Percentiles rank a stretch among this genome's conserved stretches.
Conservation (phyloP, 2,888 invertebrate species). For the Onthophagus sagittarius region DNA sequence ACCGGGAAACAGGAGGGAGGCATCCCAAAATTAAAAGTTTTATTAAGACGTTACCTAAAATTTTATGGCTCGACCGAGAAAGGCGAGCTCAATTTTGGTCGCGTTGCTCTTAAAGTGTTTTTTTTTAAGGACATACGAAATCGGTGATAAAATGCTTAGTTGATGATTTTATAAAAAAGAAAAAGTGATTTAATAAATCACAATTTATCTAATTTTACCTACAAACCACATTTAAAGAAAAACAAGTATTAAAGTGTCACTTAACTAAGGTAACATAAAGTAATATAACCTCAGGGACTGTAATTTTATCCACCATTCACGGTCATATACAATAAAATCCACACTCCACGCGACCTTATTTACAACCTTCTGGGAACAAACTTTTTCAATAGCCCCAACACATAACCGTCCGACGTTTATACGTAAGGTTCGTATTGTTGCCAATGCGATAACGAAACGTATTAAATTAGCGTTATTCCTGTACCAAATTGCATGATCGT, state of each 20-base stretch:
- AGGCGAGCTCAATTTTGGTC: neutral
- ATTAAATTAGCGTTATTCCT: neutral
- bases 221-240: neutral
- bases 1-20: neutral
- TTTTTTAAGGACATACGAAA: neutral
- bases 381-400: neutral
- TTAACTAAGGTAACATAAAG: neutral
- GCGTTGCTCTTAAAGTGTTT: neutral
- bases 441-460: neutral
- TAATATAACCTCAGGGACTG: neutral
- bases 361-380: neutral
- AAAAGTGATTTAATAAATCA: neutral
- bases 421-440: neutral
- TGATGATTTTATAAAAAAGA: too few relatives aligned
- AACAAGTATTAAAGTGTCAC: neutral
- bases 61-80: neutral
- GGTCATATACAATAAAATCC: neutral
- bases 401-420: neutral
- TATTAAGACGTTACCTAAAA: neutral
- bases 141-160: neutral
- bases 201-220: neutral
- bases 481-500: neutral
- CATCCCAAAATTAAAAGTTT: neutral
- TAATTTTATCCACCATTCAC: neutral
- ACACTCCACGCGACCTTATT: neutral